Conservation (phyloP, 1,140 invertebrate genomes). For the Homarus americanus region DNA sequence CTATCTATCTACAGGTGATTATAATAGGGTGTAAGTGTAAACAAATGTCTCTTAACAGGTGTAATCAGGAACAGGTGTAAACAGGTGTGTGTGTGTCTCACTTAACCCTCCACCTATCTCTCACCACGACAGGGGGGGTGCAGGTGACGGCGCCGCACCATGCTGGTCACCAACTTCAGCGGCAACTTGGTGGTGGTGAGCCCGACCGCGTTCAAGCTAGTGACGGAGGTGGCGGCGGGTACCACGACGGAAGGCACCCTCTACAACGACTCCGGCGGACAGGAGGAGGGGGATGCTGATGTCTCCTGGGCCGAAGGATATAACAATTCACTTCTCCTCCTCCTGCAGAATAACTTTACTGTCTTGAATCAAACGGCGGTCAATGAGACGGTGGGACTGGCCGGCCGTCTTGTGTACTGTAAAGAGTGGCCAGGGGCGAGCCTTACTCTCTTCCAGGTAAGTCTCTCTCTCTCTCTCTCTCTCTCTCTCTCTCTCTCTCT, state of each 20-base stretch:
- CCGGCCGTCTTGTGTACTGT: slow-evolving; percentile 13
- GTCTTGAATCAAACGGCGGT: neutral
- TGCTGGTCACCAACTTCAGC: too few species aligned
- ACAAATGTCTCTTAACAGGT: too few species aligned
- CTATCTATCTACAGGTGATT: neutral
- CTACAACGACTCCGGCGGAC: slow-evolving; percentile 32
- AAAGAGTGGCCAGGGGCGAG: slow-evolving; percentile 25
- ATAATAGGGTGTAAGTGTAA: too few species aligned
- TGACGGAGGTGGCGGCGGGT: neutral
- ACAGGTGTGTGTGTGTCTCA: too few species aligned
- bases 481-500: neutral
- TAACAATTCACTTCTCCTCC: slow-evolving; percentile 34
- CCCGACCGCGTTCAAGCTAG: too few species aligned
- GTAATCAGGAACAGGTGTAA: too few species aligned
- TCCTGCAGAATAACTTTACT: neutral
- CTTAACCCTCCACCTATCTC: too few species aligned
- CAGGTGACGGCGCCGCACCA: too few species aligned
- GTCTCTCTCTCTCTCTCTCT: neutral
- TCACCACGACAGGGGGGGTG: too few species aligned
- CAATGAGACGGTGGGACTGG: neutral
- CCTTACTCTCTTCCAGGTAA: neutral
- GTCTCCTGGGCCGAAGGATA: slow-evolving; percentile 25
- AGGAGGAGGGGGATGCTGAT: neutral
- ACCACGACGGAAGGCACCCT: slow-evolving; percentile 23
- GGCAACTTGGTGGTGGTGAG: too few species aligned